Percentiles rank a stretch among this genome's conserved stretches.
Conservation (phyloP, 2,113 vertebrate genomes). For the Ptilonorhynchus violaceus region DNA sequence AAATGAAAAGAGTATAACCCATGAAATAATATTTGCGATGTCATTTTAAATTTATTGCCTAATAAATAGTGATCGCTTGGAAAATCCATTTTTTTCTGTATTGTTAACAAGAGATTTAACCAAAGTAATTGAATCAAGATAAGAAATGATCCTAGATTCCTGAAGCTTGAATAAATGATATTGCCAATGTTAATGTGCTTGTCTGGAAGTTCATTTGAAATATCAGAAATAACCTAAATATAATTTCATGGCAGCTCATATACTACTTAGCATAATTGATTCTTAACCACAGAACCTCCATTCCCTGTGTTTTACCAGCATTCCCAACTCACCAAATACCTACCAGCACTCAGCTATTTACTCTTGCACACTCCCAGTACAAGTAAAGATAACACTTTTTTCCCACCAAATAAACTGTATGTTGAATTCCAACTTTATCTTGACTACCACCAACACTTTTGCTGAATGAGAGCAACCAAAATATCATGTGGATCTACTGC, state of each 20-base stretch:
- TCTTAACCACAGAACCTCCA: background rate
- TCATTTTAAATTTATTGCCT: background rate
- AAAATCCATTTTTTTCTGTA: background rate
- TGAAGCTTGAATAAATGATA: background rate
- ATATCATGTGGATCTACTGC: background rate
- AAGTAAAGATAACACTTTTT: background rate
- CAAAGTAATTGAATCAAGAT: background rate
- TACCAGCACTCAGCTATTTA: background rate
- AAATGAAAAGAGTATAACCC: background rate
- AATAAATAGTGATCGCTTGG: conserved; percentile 8
- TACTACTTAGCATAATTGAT: background rate
- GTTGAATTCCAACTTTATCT: background rate
- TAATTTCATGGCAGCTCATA: background rate
- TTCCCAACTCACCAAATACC: background rate
- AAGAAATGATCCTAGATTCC: background rate
- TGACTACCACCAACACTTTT: background rate
- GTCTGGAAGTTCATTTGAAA: conserved; percentile 1
- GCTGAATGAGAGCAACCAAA: background rate
- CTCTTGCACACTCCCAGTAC: background rate
- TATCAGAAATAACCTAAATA: background rate
- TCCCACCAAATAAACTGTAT: background rate
- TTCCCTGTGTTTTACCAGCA: background rate
- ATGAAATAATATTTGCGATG: conserved; percentile 19
- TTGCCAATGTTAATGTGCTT: background rate
- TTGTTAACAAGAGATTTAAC: background rate